A percentile compares a stretch with the other conserved stretches of the same genome.
Evolutionary conservation across 2,113 vertebrate species (phyloP).

Genomic region (Herpetotheres cachinnans): DNA sequence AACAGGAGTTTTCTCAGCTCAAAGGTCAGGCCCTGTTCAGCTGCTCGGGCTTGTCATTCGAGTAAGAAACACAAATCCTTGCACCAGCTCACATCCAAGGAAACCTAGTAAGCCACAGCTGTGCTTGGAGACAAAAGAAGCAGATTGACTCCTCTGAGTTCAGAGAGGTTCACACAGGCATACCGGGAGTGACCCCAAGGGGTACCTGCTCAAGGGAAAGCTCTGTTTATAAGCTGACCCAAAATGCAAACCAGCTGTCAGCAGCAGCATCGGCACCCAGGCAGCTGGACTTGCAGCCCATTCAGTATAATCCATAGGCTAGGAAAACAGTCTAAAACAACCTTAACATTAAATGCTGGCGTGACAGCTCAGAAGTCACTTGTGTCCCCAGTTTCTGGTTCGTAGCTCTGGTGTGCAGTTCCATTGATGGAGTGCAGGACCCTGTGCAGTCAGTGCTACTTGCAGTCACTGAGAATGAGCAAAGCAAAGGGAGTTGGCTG

Average conservation of each 20-base stretch:
- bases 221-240: neutral
- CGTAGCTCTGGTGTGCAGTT: neutral
- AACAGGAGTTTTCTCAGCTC: neutral
- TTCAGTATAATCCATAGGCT: neutral
- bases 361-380: neutral
- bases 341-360: no score
- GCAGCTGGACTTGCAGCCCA: neutral
- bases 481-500: neutral
- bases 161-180: neutral
- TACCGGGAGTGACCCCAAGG: accelerated
- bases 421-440: neutral
- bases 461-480: neutral
- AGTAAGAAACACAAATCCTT: neutral
- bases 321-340: neutral
- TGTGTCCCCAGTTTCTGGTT: accelerated
- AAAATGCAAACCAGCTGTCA: neutral
- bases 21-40: neutral
- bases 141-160: neutral
- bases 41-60: neutral
- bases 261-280: neutral
- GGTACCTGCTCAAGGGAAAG: neutral
- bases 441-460: accelerated
- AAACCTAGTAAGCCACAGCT: neutral
- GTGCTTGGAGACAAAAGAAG: neutral
- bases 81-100: neutral